Base-by-base conservation (phyloP, 2,113 vertebrate species). In the Protobothrops flavoviridis region DNA sequence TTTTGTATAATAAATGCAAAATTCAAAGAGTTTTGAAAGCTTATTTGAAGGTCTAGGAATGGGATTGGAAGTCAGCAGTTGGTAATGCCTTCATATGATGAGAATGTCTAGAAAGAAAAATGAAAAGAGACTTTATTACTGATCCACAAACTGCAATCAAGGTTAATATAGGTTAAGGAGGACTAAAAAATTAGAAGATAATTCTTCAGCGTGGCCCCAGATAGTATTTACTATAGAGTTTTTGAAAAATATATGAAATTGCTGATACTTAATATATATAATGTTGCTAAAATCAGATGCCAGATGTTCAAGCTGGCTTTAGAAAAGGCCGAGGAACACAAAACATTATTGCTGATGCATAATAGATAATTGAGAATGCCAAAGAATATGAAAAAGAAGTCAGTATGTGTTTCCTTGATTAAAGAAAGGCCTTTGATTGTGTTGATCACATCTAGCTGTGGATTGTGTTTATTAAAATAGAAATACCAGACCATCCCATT, bases 241-340 rank as follows among this genome's bases (percentile, higher is more conserved):
- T 57, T 64, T 64, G 17, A 64, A 64, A 91, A 69, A 48, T 2
- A 92, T 87, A n/a, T 92, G 91, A 92, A 92, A 92, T 64, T 87
- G 85, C 87, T 92, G 56, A 64, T 87, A 92, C 86, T 92, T 92
- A 92, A 92, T 64, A 92, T 87, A 64, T 64, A 48, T 87, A 92
- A 88, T 59, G 56, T 86, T 52, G n/a, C 45, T 64, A 61, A 64
- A 92, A 87, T 64, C 91, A 92, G 85, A 59, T 81, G 33, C 74
- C 74, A 81, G 74, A 81, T 81, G 74, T 81, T 81, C 33, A 81
- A 81, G 74, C 74, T 81, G 74, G 33, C 74, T 81, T 81, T 81
- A 81, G 33, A 81, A 81, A 81, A 81, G 33, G 33, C 17, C 7
- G 33, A 81, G 33, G 74, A 81, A 81, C 74, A 81, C 33, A 21